Base-by-base conservation (phyloP, 2,113 vertebrate genomes). In the Strix aluco region DNA sequence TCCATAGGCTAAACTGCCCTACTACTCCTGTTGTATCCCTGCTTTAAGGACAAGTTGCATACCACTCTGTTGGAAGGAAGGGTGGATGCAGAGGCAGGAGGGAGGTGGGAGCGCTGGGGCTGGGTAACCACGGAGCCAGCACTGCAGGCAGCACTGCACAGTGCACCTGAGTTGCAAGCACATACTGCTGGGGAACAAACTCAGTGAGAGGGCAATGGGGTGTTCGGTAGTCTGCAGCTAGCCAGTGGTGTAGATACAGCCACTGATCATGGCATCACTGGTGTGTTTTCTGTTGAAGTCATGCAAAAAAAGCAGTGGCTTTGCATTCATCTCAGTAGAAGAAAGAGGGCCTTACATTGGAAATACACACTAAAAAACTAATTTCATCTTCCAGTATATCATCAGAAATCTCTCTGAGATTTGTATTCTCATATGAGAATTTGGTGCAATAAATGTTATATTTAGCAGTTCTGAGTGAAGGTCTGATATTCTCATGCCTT, bases 171-270 rank as follows among this genome's bases (percentile, higher is more conserved):
- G 13, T 4, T 21, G 36, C 0, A 0, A 42, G 61, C 57, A 49
- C 13, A 1, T 10, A 5, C 18, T 57, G 55, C 77, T 13, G 51
- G 51, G 46, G 42, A 65, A 0, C 61, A 70, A 81, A 46, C 25
- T 47, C 20, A 1, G 52, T 23, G 5, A 6, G 38, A 25, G 51
- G 20, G 16, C 1, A 5, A 0, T 0, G 40, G 27, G 38, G 29
- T 7, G 0, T 1, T 54, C 8, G 20, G 36, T 44, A 44, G 49
- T 3, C 40, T 13, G 29, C 6, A 36, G 55, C 29, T 55, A 40
- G 27, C 65, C 49, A 8, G 40, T 6, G 2, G 54, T 4, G 16
- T 15, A 23, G 63, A 0, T 49, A 10, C 32, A 51, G 55, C 49
- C 73, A 5, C 52, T 5, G 13, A 7, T 10, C 23, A 5, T 1